Base-by-base conservation (phyloP, 1,140 invertebrate species). In the Drosophila subpulchrella region DNA sequence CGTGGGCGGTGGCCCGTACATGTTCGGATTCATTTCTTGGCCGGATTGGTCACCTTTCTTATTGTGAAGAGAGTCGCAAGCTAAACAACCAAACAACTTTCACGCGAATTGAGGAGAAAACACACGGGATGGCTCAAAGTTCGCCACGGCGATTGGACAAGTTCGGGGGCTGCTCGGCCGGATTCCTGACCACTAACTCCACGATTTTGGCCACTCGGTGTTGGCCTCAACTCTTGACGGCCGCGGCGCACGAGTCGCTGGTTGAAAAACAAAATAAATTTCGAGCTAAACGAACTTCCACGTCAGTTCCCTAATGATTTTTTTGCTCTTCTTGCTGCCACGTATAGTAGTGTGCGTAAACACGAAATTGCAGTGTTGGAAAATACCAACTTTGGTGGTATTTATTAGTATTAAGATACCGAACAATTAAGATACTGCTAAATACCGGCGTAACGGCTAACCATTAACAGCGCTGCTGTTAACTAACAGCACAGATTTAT, bases 281-380 rank as follows among this genome's bases (percentile, higher is more conserved):
- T 67, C 65, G 63, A 72, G 50, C 78, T 58, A 83, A 86, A 78
- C 75, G 63, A 88, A 91, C 90, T 89, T 91, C 90, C 90, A 91
- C 90, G 90, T 91, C 90, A 91, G 90, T 89, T 78, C 76, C 75
- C 83, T 66, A 78, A 77, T 81, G 81, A 86, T 84, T 91, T 88
- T 88, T 74, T 82, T 79, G 73, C 47, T 65, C 73, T 81, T 66
- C 81, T 76, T 75, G 65, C 68, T 74, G 70, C 90, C 90, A 91
- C 90, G 85, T 91, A 46, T 34, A 10, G 32, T 8, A 34, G 32
- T 34, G 32, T 34, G 32, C 32, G 32, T 34, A 27, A 27, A 27
- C 27, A 27, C 27, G 32, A 32, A 32, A 32, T 32, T 32, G 6
- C 7, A 32, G 30, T 32, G 30, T 8, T 32, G 27, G 27, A 3